These are phyloP conservation scores for Papilio glaucus DNA, from an alignment of 1,140 invertebrate species.

Conservation along the genomic window DNA sequence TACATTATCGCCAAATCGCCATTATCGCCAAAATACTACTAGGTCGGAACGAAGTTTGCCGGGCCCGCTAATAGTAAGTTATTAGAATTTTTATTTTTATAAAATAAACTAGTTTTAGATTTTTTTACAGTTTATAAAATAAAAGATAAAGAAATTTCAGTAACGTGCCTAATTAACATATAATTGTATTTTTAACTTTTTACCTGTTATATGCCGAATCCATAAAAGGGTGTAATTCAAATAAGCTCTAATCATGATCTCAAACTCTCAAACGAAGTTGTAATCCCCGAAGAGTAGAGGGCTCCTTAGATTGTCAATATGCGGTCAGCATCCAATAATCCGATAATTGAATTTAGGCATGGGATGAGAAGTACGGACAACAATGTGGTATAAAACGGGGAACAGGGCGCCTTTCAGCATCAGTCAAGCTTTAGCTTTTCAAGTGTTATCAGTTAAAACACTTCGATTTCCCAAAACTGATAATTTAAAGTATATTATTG, in stretches of 20 bases:
- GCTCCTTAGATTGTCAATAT: slow-evolving; percentile 64
- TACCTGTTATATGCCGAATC: not conserved
- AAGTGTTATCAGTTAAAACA: slow-evolving; percentile 59
- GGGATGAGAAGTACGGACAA: slow-evolving; percentile 13
- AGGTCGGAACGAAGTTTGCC: too few species aligned
- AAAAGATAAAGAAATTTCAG: too few species aligned
- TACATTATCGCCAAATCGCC: too few species aligned
- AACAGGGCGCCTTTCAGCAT: slow-evolving; percentile 53
- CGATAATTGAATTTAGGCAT: slow-evolving; percentile 68
- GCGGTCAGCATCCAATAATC: slow-evolving; percentile 74
- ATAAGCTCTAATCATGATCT: slow-evolving; percentile 56
- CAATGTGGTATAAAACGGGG: slow-evolving; percentile 66
- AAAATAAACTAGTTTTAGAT: too few species aligned
- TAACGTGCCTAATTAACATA: too few species aligned
- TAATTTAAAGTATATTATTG: slow-evolving; percentile 36
- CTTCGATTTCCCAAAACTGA: not conserved
- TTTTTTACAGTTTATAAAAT: too few species aligned
- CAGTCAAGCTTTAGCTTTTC: slow-evolving; percentile 60
- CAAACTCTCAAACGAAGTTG: slow-evolving; percentile 77
- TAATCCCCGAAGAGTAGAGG: slow-evolving; percentile 61
- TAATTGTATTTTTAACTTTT: too few species aligned
- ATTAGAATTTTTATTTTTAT: too few species aligned
- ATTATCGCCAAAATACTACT: too few species aligned
- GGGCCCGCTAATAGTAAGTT: too few species aligned
- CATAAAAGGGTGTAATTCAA: not conserved